These are phyloP conservation scores for Hedya salicella DNA, from an alignment of 2,888 invertebrate species.

Conservation along the genomic window DNA sequence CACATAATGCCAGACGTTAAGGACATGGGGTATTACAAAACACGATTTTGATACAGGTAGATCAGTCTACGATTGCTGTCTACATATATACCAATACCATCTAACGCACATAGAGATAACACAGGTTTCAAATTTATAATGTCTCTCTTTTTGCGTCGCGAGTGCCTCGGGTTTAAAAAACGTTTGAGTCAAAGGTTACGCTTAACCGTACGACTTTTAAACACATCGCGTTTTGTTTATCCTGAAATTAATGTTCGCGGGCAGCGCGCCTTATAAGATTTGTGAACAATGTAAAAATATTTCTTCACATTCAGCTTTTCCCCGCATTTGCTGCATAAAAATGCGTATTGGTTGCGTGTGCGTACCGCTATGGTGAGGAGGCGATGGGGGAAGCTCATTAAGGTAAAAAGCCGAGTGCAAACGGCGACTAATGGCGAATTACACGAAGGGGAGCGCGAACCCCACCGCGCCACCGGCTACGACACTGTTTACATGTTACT, in stretches of 20 bases:
- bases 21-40: too few relatives aligned
- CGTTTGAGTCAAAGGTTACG: neutral
- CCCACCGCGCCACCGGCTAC: conserved; percentile 45
- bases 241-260: conserved; percentile 21
- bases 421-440: conserved; percentile 84
- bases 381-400: conserved; percentile 80
- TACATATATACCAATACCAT: too few relatives aligned
- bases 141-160: neutral
- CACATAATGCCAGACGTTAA: too few relatives aligned
- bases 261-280: conserved; percentile 33
- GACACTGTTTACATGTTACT: conserved; percentile 45
- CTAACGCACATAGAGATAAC: too few relatives aligned
- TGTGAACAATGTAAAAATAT: conserved; percentile 46
- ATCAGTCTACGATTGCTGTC: too few relatives aligned
- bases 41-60: too few relatives aligned
- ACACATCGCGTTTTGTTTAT: conserved; percentile 35
- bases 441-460: conserved; percentile 79
- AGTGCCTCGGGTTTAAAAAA: neutral
- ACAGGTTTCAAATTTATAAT: too few relatives aligned
- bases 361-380: conserved; percentile 59
- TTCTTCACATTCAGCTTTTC: conserved; percentile 50
- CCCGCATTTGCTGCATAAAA: conserved; percentile 73
- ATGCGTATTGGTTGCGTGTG: conserved; percentile 78
- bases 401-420: conserved; percentile 85
- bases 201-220: neutral